Conservation (phyloP, 1,140 invertebrate species). For the Parasteatoda tepidariorum region DNA sequence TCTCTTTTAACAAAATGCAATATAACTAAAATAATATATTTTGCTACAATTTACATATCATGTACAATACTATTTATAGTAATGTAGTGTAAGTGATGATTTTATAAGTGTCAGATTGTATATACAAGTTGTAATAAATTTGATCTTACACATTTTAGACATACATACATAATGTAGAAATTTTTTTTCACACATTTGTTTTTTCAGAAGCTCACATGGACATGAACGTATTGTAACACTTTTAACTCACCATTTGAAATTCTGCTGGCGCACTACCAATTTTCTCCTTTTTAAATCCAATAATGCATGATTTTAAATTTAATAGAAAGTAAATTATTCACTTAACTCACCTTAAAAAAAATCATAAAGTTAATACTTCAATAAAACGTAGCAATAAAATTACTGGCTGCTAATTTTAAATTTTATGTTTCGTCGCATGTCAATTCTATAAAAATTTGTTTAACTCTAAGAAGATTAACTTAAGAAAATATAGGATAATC, state of each 20-base stretch:
- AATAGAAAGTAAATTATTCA: too few species aligned
- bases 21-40: constrained; percentile 61
- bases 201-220: constrained; percentile 47
- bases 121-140: constrained; percentile 33
- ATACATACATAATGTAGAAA: constrained; percentile 35
- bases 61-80: constrained; percentile 42
- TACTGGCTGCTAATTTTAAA: too few species aligned
- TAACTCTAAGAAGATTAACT: too few species aligned
- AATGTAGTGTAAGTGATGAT: constrained; percentile 39
- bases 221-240: constrained; percentile 55
- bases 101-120: constrained; percentile 8
- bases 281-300: too few species aligned
- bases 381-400: too few species aligned
- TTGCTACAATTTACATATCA: constrained; percentile 47
- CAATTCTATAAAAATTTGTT: too few species aligned
- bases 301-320: too few species aligned
- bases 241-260: constrained; percentile 22
- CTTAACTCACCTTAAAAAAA: too few species aligned
- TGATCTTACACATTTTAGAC: constrained; percentile 39
- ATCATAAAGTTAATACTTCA: too few species aligned
- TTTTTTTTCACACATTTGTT: constrained; percentile 34
- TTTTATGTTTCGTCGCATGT: too few species aligned
- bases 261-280: too few species aligned
- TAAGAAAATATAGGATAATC: too few species aligned
- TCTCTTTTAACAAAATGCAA: constrained; percentile 59